A percentile compares a stretch with the other conserved stretches of the same genome.
Evolutionary conservation across 2,888 invertebrate species (phyloP).

Genomic region (Sepiola atlantica): DNA sequence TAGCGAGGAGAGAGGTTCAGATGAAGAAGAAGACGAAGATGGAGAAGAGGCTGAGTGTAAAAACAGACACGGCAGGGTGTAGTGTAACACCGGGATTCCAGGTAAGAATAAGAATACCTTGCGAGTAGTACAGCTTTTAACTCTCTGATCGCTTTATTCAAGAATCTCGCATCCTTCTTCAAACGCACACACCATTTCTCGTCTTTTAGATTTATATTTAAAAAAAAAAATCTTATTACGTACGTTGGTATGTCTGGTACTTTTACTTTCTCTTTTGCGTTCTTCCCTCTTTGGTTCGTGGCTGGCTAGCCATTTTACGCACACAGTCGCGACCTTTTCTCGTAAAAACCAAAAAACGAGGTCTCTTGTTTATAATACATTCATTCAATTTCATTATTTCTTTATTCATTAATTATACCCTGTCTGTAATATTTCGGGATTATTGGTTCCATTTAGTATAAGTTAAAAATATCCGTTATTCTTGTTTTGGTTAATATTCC

Average conservation of each 20-base stretch:
- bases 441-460: too few relatives aligned
- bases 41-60: background rate
- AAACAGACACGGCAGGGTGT: background rate
- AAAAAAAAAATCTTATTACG: too few relatives aligned
- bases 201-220: background rate
- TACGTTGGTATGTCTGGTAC: background rate
- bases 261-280: background rate
- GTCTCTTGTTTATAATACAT: background rate
- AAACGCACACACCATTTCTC: background rate
- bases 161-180: background rate
- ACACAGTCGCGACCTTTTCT: background rate
- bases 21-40: background rate
- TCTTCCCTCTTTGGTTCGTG: background rate
- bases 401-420: too few relatives aligned
- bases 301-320: background rate
- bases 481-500: too few relatives aligned
- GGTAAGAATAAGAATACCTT: slow-evolving; percentile 6
- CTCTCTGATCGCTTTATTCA: background rate
- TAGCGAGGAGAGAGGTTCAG: background rate
- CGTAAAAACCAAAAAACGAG: background rate
- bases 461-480: too few relatives aligned
- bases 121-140: background rate
- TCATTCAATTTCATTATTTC: too few relatives aligned
- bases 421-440: too few relatives aligned
- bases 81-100: background rate